Base-by-base conservation (phyloP, 2,113 vertebrate species). In the Chaenocephalus aceratus region DNA sequence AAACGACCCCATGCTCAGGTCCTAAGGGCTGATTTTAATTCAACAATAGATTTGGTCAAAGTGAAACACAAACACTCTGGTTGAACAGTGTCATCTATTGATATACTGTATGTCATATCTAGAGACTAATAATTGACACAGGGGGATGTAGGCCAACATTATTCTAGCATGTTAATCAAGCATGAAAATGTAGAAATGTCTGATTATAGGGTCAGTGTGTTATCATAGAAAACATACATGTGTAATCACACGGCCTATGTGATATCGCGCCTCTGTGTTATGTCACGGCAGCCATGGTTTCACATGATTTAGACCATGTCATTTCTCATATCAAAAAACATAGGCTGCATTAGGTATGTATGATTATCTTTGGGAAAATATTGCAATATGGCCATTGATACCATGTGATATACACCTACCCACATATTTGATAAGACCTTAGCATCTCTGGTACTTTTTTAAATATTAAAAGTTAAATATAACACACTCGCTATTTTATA, bases 211-310 rank as follows among this genome's bases (percentile, higher is more conserved):
- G 87, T 88, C 75, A 78, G 15, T 10, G 0, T 91, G 86, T 90
- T 91, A 89, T 91, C 88, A 86, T 53, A 87, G 72, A 90, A 91
- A 90, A 87, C 87, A 92, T 77, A 66, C 79, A 83, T 79, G 72
- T 88, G 68, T 79, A 72, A 82, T 88, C 62, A 46, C 67, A 80
- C 44, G 12, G 83, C 61, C 66, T 57, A 23, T 80, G 71, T 74
- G 72, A 64, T 82, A 78, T 89, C 51, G 67, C 80, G 59, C 21
- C 84, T 83, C 88, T 93, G 88, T 63, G 45, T 91, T 80, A 54
- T 86, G 74, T 93, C 88, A 78, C 57, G 9, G 53, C 82, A 70
- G 65, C 75, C 34, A 9, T n/a, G 51, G 52, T 79, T 84, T 90
- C 83, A 82, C 75, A 87, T 68, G 83, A 86, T 83, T 80, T 82